phyloP scores from a whole-genome alignment of 2,797 vertebrate genomes.

The Anabacerthia variegaticeps region DNA sequence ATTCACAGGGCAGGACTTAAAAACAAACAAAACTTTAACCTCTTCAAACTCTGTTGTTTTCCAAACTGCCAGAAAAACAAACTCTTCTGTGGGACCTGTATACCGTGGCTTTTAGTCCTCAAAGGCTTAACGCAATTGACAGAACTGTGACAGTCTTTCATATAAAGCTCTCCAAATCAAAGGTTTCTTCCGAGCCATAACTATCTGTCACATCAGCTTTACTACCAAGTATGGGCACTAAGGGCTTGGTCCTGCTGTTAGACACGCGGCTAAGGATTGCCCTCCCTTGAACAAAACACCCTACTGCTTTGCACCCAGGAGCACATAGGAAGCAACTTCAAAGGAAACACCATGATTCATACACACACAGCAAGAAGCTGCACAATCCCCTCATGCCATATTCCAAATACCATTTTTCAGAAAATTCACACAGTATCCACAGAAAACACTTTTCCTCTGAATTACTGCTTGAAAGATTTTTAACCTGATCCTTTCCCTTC shows the following conservation, averaged over 20 bases:
- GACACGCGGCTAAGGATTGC: not conserved
- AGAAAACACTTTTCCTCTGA: not conserved
- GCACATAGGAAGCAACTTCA: not conserved
- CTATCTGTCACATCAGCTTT: not conserved
- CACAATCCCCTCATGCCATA: not conserved
- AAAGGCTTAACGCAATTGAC: conserved; percentile 38
- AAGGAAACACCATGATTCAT: not conserved
- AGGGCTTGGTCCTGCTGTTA: conserved; percentile 15
- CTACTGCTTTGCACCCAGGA: conserved; percentile 15
- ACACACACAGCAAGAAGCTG: not conserved
- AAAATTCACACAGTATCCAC: not conserved
- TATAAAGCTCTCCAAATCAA: conserved; percentile 10
- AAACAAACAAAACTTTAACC: not conserved
- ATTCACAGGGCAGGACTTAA: not conserved
- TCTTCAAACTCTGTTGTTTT: not conserved
- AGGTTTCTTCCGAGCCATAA: conserved; percentile 2
- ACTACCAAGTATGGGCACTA: not conserved
- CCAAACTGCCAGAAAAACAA: not conserved
- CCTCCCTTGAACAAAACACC: not conserved
- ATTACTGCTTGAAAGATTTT: not conserved
- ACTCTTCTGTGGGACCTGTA: not conserved
- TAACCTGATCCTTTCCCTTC: not conserved
- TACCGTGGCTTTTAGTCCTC: not conserved
- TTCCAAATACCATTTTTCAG: not conserved
- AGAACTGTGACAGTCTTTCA: conserved; percentile 13